Evolutionary conservation across 2,113 vertebrate genomes (phyloP).

Genomic region (Fulica atra): DNA sequence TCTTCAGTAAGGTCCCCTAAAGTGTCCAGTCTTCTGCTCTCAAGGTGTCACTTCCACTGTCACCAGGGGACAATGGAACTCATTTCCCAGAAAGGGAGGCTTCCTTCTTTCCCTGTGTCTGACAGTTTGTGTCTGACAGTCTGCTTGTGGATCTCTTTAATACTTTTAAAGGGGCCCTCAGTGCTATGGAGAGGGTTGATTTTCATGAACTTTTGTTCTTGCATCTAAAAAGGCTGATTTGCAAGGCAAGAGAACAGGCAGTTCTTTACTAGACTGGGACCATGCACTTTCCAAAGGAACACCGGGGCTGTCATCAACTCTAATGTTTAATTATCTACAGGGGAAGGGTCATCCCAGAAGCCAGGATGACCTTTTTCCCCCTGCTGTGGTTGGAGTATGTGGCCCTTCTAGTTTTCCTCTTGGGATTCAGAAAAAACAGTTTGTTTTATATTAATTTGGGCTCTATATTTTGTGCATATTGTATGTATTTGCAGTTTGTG

Average conservation of each 20-base stretch:
- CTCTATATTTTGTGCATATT: background rate
- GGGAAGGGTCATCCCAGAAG: background rate
- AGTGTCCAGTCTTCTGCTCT: background rate
- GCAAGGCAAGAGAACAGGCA: background rate
- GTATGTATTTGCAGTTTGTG: conserved; percentile 74
- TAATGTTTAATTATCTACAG: background rate
- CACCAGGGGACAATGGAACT: fast-evolving
- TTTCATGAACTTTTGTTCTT: background rate
- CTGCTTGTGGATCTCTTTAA: background rate
- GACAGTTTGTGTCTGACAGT: background rate
- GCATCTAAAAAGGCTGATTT: background rate
- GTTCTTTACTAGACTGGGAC: background rate
- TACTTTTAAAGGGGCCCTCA: background rate
- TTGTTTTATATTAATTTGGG: conserved; percentile 2
- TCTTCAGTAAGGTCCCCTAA: background rate
- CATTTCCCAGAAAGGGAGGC: background rate
- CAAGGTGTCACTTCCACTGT: background rate
- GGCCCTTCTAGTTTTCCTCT: background rate
- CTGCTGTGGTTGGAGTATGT: background rate
- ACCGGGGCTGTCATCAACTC: background rate
- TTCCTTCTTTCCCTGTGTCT: background rate
- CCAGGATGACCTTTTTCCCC: background rate
- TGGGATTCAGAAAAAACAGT: background rate
- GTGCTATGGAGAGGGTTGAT: background rate
- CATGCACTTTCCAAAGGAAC: background rate